phyloP scores from a whole-genome alignment of 2,113 vertebrate genomes.

The Hucho hucho region DNA sequence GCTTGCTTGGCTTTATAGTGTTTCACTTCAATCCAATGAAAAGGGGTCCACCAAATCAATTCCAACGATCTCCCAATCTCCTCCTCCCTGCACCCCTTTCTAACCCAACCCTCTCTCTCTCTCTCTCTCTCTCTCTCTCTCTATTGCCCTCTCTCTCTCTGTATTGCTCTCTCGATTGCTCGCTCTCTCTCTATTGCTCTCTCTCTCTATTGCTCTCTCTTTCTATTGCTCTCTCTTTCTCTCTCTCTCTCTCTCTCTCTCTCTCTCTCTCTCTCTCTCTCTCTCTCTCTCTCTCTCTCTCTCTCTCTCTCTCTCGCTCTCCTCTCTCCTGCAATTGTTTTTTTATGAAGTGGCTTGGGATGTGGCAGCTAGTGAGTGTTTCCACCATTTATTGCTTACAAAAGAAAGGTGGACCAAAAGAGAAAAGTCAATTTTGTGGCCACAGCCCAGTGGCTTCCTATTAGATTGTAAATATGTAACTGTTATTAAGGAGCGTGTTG shows the following conservation, averaged over 20 bases:
- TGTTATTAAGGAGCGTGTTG: slow-evolving; percentile 62
- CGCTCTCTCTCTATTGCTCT: too few relatives aligned
- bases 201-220: too few relatives aligned
- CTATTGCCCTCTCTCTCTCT: neutral
- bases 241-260: neutral
- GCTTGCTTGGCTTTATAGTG: neutral
- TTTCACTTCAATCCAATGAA: too few relatives aligned
- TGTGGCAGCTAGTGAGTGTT: slow-evolving; percentile 24
- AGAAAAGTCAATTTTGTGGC: slow-evolving; percentile 38
- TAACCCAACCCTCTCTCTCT: neutral
- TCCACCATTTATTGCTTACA: slow-evolving; percentile 33
- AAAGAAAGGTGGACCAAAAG: neutral
- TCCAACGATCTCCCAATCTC: slow-evolving; percentile 6
- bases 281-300: neutral
- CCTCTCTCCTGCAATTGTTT: slow-evolving; percentile 29
- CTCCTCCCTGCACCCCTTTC: neutral
- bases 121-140: too few relatives aligned
- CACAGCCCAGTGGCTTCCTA: slow-evolving; percentile 50
- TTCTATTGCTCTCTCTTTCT: too few relatives aligned
- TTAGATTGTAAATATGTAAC: slow-evolving; percentile 63
- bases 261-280: slow-evolving; percentile 5
- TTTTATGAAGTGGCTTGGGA: slow-evolving; percentile 29
- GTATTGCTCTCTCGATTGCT: too few relatives aligned
- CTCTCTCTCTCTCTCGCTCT: neutral
- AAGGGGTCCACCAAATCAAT: slow-evolving; percentile 23